These are phyloP conservation scores for Oscheius onirici DNA, from an alignment of 2,888 invertebrate genomes.

Conservation along the genomic window DNA sequence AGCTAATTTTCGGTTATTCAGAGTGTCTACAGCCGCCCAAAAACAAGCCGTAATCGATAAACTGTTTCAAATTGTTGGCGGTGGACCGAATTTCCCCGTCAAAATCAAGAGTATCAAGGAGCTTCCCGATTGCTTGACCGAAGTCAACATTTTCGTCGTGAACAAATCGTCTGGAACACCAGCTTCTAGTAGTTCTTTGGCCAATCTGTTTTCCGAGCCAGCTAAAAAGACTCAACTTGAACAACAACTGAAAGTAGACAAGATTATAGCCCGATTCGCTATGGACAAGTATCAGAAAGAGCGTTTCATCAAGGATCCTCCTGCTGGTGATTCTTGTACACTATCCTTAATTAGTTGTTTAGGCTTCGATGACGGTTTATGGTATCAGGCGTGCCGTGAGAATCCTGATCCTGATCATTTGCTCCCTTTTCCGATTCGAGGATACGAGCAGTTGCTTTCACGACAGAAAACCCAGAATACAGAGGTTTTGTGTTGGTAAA, in stretches of 20 bases:
- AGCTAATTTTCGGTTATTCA: background rate
- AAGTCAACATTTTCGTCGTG: slow-evolving; percentile 74
- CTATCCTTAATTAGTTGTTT: no score
- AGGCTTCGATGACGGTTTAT: slow-evolving; percentile 79
- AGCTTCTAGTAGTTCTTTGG: slow-evolving; percentile 72
- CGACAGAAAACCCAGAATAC: slow-evolving; percentile 73
- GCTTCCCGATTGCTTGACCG: slow-evolving; percentile 80
- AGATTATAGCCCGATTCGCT: slow-evolving; percentile 41
- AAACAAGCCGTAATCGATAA: slow-evolving; percentile 77
- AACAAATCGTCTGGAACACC: slow-evolving; percentile 78
- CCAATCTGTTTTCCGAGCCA: slow-evolving; percentile 76
- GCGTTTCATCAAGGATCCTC: slow-evolving; percentile 44
- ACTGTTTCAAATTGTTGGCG: slow-evolving; percentile 65
- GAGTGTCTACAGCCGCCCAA: slow-evolving; percentile 69
- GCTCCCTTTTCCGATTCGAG: slow-evolving; percentile 92
- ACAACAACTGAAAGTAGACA: slow-evolving; percentile 51
- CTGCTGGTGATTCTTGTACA: no score
- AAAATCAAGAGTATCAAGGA: slow-evolving; percentile 80
- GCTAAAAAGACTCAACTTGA: slow-evolving; percentile 76
- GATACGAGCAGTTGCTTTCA: slow-evolving; percentile 81
- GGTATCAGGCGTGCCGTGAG: slow-evolving; percentile 94
- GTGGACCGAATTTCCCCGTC: slow-evolving; percentile 42
- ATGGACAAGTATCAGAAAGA: slow-evolving; percentile 51
- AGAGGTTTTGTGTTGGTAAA: no score
- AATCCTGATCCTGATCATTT: slow-evolving; percentile 91